A percentile compares a stretch with the other conserved stretches of the same genome.
Evolutionary conservation across 2,113 vertebrate species (phyloP).

Genomic region (Coryphaenoides rupestris): DNA sequence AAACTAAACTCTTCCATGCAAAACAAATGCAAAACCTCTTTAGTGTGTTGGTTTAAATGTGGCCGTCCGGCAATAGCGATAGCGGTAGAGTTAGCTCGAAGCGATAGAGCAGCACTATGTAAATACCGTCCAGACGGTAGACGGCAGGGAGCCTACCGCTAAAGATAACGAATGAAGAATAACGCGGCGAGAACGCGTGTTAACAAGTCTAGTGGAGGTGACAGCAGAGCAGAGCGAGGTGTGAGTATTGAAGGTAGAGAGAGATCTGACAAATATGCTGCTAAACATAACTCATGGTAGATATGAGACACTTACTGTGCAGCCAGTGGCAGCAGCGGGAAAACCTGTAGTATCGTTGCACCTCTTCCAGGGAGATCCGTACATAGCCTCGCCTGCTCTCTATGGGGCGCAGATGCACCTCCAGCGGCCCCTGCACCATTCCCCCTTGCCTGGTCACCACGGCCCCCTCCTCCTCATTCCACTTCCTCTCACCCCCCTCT

Average conservation of each 20-base stretch:
- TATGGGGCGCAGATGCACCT: constrained; percentile 41
- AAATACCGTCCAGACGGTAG: not conserved
- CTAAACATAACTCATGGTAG: not conserved
- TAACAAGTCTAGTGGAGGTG: not conserved
- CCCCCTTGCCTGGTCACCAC: constrained; percentile 17
- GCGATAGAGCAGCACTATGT: not conserved
- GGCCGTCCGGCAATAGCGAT: too few relatives aligned
- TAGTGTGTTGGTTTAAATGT: too few relatives aligned
- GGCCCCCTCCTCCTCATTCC: constrained; percentile 7
- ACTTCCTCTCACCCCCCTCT: constrained; percentile 16
- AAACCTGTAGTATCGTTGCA: constrained; percentile 63
- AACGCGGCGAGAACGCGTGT: not conserved
- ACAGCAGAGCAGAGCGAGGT: not conserved
- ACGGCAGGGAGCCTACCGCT: not conserved
- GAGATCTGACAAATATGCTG: not conserved
- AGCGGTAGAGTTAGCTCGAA: not conserved
- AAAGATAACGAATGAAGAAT: too few relatives aligned
- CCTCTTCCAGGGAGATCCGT: constrained; percentile 65
- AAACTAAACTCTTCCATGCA: too few relatives aligned
- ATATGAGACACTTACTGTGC: constrained; percentile 55
- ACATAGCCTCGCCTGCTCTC: constrained; percentile 34
- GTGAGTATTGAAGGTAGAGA: not conserved
- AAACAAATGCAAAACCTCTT: too few relatives aligned
- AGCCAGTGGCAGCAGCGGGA: constrained; percentile 62
- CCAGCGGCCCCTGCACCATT: constrained; percentile 13